Base-by-base conservation (phyloP, 2,797 vertebrate genomes). In the Kryptolebias ocellatus region DNA sequence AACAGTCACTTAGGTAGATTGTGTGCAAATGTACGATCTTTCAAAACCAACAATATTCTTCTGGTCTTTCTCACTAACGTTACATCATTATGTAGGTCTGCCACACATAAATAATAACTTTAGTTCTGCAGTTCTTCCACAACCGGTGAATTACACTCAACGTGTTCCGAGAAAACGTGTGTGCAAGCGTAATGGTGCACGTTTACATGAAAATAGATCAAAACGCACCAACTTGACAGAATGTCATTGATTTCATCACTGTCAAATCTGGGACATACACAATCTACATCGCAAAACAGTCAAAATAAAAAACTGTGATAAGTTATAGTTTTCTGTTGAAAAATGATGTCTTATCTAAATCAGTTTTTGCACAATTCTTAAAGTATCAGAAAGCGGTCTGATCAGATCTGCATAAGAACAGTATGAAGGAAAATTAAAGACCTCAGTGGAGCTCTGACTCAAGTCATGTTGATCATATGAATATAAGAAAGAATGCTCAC, bases 121-220 rank as follows among this genome's bases (percentile, higher is more conserved):
- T 50, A 60, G 59, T 79, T 47, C 20, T 74, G 64, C 74, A 85
- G 66, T 29, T 60, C 18, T n/a, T 72, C 66, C 80, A 83, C 83
- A 84, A 86, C 55, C 69, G 80, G 78, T 80, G 83, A 77, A 60
- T 51, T 69, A 63, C 51, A 78, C 70, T 86, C 58, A 51, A 80
- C 84, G 91, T 85, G 83, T 89, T 90, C 76, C 79, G 77, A 54
- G 64, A 56, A 52, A 64, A 61, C 72, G 79, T 61, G 67, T 73
- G 55, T 77, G 49, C 52, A 28, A 64, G 65, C 57, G 56, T 77
- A 54, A 63, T 47, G 56, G 53, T 78, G 70, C 59, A 61, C 67
- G 53, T 53, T 54, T 37, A 49, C 53, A 47, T 69, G 47, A 34
- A 54, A 78, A 53, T 24, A 56, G 20, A 66, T 52, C 60, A 66